Evolutionary conservation across 2,113 vertebrate genomes (phyloP).

Genomic region (Chroicocephalus ridibundus): DNA sequence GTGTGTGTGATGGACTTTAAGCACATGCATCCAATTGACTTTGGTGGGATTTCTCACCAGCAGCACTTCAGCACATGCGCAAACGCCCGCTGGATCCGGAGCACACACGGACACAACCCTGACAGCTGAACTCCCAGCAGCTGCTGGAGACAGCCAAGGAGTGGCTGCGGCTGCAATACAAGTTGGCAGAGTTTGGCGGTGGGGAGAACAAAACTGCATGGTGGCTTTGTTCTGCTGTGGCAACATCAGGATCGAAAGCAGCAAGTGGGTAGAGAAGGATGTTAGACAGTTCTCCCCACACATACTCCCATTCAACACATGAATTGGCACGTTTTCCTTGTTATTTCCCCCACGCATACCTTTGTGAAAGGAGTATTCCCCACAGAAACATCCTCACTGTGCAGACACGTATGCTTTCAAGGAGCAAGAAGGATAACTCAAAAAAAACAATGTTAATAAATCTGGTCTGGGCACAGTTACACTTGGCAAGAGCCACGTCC

Average conservation of each 20-base stretch:
- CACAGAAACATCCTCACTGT: not conserved
- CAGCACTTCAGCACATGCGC: fast-evolving
- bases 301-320: not conserved
- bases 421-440: not conserved
- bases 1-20: not conserved
- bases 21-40: not conserved
- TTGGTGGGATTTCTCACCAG: not conserved
- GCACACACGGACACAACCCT: not conserved
- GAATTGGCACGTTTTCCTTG: not conserved
- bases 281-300: not conserved
- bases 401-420: not conserved
- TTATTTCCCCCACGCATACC: not conserved
- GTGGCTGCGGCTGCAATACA: not conserved
- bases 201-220: fast-evolving
- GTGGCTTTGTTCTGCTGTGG: not conserved
- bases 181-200: not conserved
- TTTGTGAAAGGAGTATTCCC: not conserved
- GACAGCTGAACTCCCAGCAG: not conserved
- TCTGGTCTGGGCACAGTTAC: not conserved
- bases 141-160: not conserved
- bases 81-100: not conserved
- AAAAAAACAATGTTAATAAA: not conserved
- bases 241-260: not conserved
- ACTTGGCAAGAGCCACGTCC: not conserved
- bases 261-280: not conserved